Conservation (phyloP, 2,113 vertebrate species). For the Lagenorhynchus albirostris region DNA sequence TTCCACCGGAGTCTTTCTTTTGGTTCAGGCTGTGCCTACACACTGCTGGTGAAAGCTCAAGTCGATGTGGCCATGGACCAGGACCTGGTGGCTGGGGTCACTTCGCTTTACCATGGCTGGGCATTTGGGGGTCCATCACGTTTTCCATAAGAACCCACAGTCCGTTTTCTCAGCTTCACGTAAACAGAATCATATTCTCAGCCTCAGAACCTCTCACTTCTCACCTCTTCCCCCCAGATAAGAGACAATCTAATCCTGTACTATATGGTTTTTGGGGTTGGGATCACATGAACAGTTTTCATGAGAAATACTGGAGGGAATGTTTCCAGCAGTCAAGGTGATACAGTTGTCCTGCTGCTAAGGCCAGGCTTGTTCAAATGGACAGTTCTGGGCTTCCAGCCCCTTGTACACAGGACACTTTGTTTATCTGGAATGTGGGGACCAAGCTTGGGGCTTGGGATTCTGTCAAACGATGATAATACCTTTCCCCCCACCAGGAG, state of each 20-base stretch:
- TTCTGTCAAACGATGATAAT: background rate
- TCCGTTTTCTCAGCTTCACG: constrained; percentile 42
- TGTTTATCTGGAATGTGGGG: background rate
- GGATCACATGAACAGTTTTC: constrained; percentile 70
- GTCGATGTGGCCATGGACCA: constrained; percentile 55
- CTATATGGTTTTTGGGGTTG: constrained; percentile 5
- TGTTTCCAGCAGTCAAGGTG: constrained; percentile 72
- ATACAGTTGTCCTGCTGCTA: constrained; percentile 70
- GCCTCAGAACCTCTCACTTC: background rate
- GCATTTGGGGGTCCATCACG: constrained; percentile 58
- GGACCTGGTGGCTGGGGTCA: constrained; percentile 43
- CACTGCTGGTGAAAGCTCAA: constrained; percentile 62
- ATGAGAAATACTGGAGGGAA: constrained; percentile 66
- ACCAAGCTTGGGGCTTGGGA: background rate
- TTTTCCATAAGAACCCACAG: constrained; percentile 55
- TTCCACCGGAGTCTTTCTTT: constrained; percentile 37
- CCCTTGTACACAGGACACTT: background rate
- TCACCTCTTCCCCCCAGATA: constrained; percentile 1
- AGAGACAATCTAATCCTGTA: constrained; percentile 61
- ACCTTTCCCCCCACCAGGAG: background rate
- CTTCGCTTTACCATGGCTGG: constrained; percentile 47
- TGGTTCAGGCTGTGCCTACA: constrained; percentile 62
- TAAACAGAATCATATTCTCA: background rate
- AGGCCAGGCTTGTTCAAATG: background rate
- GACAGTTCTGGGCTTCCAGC: background rate